Conservation (phyloP, 2,113 vertebrate genomes). For the Oryzias curvinotus region DNA sequence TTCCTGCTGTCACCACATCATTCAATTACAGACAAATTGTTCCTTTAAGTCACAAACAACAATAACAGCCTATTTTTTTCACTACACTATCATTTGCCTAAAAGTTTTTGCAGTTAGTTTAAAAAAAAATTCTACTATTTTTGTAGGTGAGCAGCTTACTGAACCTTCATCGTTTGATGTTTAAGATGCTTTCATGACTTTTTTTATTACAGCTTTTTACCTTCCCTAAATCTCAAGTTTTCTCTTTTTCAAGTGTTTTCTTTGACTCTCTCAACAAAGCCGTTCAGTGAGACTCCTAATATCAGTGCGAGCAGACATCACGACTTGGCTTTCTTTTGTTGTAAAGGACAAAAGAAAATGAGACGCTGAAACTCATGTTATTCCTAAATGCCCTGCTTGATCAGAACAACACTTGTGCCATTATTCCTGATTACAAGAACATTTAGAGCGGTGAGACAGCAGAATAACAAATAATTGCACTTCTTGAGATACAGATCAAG, state of each 20-base stretch:
- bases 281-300: background rate
- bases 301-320: background rate
- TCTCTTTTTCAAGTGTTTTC: background rate
- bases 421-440: slow-evolving; percentile 2
- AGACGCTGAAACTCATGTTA: background rate
- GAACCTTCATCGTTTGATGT: too few relatives aligned
- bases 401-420: background rate
- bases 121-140: too few relatives aligned
- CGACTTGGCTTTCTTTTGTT: background rate
- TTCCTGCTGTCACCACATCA: too few relatives aligned
- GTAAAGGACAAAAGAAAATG: background rate
- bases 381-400: background rate
- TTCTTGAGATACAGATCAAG: background rate
- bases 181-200: too few relatives aligned
- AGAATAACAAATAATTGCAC: slow-evolving; percentile 1
- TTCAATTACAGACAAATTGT: too few relatives aligned
- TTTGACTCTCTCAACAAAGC: background rate
- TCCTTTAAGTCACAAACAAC: too few relatives aligned
- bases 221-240: too few relatives aligned
- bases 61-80: too few relatives aligned
- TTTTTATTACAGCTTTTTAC: too few relatives aligned
- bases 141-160: too few relatives aligned
- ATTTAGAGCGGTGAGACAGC: background rate
- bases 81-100: too few relatives aligned
- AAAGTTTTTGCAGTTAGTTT: too few relatives aligned